These are phyloP conservation scores for Oenanthe oenanthe DNA, from an alignment of 2,113 vertebrate genomes.

Conservation along the genomic window DNA sequence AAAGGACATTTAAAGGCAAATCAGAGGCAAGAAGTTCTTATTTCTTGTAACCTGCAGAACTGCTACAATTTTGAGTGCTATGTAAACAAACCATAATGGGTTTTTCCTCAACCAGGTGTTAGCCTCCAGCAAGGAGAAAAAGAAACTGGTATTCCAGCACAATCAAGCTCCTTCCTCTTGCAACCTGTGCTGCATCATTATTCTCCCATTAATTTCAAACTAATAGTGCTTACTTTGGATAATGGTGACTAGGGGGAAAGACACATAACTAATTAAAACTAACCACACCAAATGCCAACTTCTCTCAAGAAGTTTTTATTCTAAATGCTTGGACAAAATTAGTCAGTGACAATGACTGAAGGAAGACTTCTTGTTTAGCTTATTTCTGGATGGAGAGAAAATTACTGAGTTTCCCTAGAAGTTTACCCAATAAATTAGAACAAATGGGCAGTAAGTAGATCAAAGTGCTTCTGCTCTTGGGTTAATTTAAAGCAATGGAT, in stretches of 20 bases:
- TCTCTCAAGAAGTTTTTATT: not conserved
- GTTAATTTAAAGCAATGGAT: not conserved
- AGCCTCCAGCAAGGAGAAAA: not conserved
- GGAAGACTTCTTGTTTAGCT: not conserved
- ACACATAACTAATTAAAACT: not conserved
- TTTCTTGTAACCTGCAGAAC: not conserved
- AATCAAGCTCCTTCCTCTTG: not conserved
- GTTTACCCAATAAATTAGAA: not conserved
- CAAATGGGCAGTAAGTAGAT: not conserved
- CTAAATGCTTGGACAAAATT: not conserved
- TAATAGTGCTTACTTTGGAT: not conserved
- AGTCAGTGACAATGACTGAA: not conserved
- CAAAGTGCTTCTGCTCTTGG: not conserved
- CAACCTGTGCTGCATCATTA: not conserved
- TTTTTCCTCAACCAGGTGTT: not conserved
- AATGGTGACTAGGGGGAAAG: not conserved
- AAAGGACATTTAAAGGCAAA: not conserved
- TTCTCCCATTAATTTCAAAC: not conserved
- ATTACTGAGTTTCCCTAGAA: not conserved
- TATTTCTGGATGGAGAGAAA: not conserved
- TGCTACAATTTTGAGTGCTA: not conserved
- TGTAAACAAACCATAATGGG: not conserved
- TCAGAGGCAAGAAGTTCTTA: not conserved
- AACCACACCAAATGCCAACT: fast-evolving
- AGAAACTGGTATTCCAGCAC: not conserved